These are phyloP conservation scores for Linepithema humile DNA, from an alignment of 1,140 invertebrate genomes.

Conservation along the genomic window DNA sequence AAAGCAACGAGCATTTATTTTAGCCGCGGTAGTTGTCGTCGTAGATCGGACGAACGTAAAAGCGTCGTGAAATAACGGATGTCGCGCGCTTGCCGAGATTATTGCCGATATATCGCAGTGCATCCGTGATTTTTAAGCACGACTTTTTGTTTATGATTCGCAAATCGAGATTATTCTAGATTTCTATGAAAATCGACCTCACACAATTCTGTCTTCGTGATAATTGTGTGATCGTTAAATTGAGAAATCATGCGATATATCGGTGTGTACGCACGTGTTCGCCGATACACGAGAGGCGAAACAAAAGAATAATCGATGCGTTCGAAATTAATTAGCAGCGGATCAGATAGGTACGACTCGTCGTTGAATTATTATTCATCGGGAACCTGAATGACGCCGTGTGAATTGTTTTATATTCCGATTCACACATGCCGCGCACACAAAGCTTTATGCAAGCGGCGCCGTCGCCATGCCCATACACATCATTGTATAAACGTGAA, in stretches of 20 bases:
- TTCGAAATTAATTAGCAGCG: conserved; percentile 57
- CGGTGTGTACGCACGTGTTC: not conserved
- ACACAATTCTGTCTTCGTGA: not conserved
- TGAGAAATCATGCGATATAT: not conserved
- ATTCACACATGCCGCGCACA: not conserved
- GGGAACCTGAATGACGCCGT: conserved; percentile 38
- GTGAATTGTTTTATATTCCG: conserved; percentile 44
- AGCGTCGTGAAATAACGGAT: not conserved
- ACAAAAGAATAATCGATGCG: conserved; percentile 62
- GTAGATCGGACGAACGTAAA: conserved; percentile 17
- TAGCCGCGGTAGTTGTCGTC: conserved; percentile 20
- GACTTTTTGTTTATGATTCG: not conserved
- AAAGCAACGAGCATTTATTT: conserved; percentile 35
- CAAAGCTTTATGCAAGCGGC: conserved; percentile 34
- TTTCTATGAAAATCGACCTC: not conserved
- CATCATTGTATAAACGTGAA: conserved; percentile 34
- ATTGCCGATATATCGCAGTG: not conserved
- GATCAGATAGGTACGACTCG: not conserved
- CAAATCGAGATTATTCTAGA: not conserved
- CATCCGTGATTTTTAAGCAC: not conserved
- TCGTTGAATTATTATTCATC: conserved; percentile 56
- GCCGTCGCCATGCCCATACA: not conserved
- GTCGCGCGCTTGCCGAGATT: not conserved
- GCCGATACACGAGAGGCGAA: not conserved
- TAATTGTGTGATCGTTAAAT: conserved; percentile 6